Evolutionary conservation across 2,113 vertebrate species (phyloP).

Genomic region (Macrotis lagotis): DNA sequence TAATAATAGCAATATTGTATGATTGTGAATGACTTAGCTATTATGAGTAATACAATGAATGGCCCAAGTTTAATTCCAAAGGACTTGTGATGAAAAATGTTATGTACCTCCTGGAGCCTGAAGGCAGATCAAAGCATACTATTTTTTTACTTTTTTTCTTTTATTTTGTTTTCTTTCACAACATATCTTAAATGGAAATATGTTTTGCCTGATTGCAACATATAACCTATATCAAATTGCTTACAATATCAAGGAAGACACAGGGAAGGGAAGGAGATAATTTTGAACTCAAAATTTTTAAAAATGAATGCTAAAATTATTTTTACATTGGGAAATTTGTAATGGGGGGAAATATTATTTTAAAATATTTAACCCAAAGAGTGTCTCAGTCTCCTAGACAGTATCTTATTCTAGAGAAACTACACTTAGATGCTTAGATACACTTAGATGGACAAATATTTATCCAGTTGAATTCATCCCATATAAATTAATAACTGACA

Average conservation of each 20-base stretch:
- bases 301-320: background rate
- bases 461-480: background rate
- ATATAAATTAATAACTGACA: background rate
- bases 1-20: background rate
- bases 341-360: background rate
- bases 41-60: background rate
- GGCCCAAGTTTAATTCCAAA: background rate
- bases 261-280: background rate
- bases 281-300: background rate
- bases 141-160: background rate
- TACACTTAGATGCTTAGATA: background rate
- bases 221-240: background rate
- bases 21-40: background rate
- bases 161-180: background rate
- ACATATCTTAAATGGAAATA: background rate
- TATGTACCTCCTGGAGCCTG: background rate
- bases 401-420: background rate
- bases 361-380: background rate
- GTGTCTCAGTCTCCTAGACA: background rate
- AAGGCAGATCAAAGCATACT: background rate
- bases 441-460: background rate
- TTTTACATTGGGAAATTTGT: background rate
- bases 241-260: background rate
- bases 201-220: background rate
- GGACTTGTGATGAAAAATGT: background rate